Conservation (phyloP, 1,140 invertebrate genomes). For the Prorops nasuta region DNA sequence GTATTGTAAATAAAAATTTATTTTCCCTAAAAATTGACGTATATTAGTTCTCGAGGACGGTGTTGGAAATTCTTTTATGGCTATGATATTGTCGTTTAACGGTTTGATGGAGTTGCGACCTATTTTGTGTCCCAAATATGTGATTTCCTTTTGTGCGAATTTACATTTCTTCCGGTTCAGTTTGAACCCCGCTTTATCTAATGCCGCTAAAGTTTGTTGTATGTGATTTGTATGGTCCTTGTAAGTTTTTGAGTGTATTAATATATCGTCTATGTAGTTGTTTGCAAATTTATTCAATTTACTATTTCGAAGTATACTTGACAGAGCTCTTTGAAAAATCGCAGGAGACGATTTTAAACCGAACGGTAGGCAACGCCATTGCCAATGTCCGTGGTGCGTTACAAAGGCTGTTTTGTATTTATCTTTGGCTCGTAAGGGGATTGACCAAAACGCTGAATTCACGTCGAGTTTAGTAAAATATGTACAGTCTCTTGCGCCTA, state of each 20-base stretch:
- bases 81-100: neutral
- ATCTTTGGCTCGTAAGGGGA: neutral
- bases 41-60: neutral
- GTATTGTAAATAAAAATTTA: neutral
- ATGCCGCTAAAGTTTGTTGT: neutral
- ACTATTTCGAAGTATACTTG: neutral
- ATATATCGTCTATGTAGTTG: neutral
- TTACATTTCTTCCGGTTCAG: neutral
- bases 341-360: neutral
- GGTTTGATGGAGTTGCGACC: neutral
- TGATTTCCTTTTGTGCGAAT: neutral
- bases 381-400: neutral
- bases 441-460: neutral
- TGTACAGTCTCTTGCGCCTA: neutral
- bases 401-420: neutral
- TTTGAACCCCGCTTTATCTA: neutral
- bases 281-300: neutral
- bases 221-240: neutral
- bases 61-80: neutral
- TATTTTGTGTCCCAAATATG: neutral
- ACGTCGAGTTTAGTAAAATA: neutral
- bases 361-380: neutral
- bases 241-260: neutral
- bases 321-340: neutral
- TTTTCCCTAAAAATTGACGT: neutral